These are phyloP conservation scores for Antheraea mylitta DNA, from an alignment of 1,140 invertebrate genomes.

Conservation along the genomic window DNA sequence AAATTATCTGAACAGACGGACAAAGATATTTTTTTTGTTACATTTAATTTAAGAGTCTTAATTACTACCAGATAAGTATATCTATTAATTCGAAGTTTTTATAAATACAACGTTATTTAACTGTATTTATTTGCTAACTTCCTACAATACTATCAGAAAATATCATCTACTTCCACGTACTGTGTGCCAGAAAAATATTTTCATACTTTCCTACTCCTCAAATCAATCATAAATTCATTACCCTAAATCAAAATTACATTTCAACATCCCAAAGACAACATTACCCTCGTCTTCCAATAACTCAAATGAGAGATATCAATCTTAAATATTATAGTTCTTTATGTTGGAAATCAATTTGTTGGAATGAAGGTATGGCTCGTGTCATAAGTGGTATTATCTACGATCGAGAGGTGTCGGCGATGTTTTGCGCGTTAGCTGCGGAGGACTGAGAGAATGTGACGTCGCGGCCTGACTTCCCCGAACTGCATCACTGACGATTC, in stretches of 20 bases:
- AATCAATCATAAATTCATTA: not conserved
- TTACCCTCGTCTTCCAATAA: slow-evolving; percentile 11
- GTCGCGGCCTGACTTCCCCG: slow-evolving; percentile 51
- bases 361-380: slow-evolving; percentile 57
- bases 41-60: no score
- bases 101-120: no score
- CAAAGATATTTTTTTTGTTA: no score
- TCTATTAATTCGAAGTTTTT: no score
- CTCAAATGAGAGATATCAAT: slow-evolving; percentile 27
- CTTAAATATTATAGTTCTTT: slow-evolving; percentile 23
- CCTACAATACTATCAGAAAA: no score
- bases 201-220: no score
- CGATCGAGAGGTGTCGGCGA: slow-evolving; percentile 58
- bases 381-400: slow-evolving; percentile 68
- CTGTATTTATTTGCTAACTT: no score
- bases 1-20: no score
- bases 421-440: slow-evolving; percentile 59
- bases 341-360: slow-evolving; percentile 70
- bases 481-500: slow-evolving; percentile 44
- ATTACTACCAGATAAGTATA: no score
- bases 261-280: slow-evolving; percentile 45
- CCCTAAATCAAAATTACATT: slow-evolving; percentile 21
- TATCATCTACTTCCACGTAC: no score
- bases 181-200: no score
- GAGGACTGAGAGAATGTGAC: slow-evolving; percentile 43